Base-by-base conservation (phyloP, 92 coral and sea anemone species). In the Zoanthus sansibaricus region DNA sequence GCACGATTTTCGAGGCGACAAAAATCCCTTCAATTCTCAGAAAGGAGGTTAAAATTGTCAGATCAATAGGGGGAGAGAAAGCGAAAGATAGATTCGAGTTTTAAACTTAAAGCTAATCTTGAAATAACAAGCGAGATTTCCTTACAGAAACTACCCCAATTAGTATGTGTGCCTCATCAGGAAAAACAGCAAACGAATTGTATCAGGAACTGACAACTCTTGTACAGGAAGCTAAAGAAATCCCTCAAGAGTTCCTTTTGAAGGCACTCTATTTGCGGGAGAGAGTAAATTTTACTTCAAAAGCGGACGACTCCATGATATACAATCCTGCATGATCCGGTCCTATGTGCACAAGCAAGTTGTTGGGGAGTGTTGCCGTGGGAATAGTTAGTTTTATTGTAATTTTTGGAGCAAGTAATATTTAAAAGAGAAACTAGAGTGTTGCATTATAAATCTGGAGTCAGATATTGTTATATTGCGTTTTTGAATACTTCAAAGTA, bases 161-260 rank as follows among this genome's bases (percentile, higher is more conserved):
- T 61, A 61, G 68, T 61, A 30, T 30, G 68, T 61, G 16, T 56
- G 64, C 64, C 12, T 56, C n/a, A 61, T 61, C 69, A 61, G 21
- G 69, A 58, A 61, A 61, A 61, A n/a, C 69, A 12, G 79, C 17
- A 8, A 86, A 77, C 5, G 89, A 86, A 66, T 32, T 64, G 32
- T 52, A 78, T 64, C 90, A 93, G 84, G 93, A 90, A 90, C 91
- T 93, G 14, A 88, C 92, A 46, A 76, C 86, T 55, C 15, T 78
- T 44, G 67, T 72, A 66, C 91, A 90, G 62, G 85, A 86, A 25
- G 61, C 91, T 54, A 86, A 84, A 18, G 92, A 87, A 54, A 80
- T 89, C 3, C 90, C 90, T 0, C 95, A 93, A 69, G 92, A 87
- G 84, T 87, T 93, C 87, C 91, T 87, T 15, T 84, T 92, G 25